Conservation (phyloP, 35 echinoderm and acorn worm genomes). For the Chiridota heheva region DNA sequence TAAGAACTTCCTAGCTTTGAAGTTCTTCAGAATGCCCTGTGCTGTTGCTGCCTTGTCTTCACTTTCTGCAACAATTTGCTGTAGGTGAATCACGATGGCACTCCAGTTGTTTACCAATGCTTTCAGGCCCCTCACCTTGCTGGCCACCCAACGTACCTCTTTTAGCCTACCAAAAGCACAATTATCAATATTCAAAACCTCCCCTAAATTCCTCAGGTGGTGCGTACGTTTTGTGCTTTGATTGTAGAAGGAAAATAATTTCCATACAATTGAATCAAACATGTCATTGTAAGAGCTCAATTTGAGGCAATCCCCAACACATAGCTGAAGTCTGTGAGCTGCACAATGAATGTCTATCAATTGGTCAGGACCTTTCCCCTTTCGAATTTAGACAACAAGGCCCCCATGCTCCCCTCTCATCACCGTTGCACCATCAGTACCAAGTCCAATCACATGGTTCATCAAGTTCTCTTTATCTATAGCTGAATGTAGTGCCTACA, state of each 20-base stretch:
- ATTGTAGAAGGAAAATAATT: conserved; percentile 22
- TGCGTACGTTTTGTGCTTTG: conserved; percentile 22
- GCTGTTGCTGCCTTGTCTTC: neutral
- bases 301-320: neutral
- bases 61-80: neutral
- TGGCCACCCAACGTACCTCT: conserved; percentile 13
- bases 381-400: conserved; percentile 10
- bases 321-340: conserved; percentile 3
- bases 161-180: conserved; percentile 11
- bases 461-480: neutral
- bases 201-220: neutral
- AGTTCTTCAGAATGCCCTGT: neutral
- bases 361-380: neutral
- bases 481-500: neutral
- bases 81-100: neutral
- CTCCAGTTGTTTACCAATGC: conserved; percentile 13
- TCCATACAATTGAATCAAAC: conserved; percentile 10
- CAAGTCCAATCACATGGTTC: neutral
- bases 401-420: conserved; percentile 37
- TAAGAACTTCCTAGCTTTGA: conserved; percentile 1
- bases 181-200: neutral
- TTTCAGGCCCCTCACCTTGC: conserved; percentile 10
- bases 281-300: neutral
- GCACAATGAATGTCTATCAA: conserved; percentile 9
- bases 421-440: neutral